Base-by-base conservation (phyloP, 2,797 vertebrate genomes). In the Sarcoramphus papa region DNA sequence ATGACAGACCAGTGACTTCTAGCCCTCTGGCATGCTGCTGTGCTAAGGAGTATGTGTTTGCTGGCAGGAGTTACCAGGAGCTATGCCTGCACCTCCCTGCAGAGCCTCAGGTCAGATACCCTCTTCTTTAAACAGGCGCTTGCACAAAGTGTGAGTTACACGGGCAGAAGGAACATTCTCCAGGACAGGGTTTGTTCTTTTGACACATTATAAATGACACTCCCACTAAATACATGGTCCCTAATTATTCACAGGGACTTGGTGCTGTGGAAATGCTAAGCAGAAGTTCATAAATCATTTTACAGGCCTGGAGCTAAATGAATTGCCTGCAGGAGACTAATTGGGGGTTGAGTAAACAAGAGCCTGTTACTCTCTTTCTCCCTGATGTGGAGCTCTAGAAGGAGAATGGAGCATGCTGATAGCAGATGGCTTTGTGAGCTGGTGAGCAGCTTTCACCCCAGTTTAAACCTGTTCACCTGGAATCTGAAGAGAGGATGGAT, bases 51-150 rank as follows among this genome's bases (percentile, higher is more conserved):
- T 4, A 10, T 4, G 10, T 47, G 67, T 31, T 41, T 28, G 12
- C 23, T 95, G 97, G 96, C 92, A 78, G 69, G 95, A 97, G 85
- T 90, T 91, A 72, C 97, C 95, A 22, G 13, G 79, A 91, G 87
- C 96, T 65, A 69, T 51, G 87, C 73, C 97, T 97, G 98, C 98
- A 89, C 98, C 98, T 97, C 97, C 96, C 88, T 95, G 95, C 96
- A 94, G 96, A 95, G 93, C 95, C 96, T 91, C 91, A 92, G 70
- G 85, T 89, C 68, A 47, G 93, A 78, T 28, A 79, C 53, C 68
- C 31, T 76, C 78, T 84, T 33, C 67, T 92, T 67, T 17, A n/a
- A 10, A 16, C 70, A n/a, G 87, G 33, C 2, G 0, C 24, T 31
- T 16, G n/a, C 27, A 35, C 21, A 15, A 25, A 24, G 53, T 2